Base-by-base conservation (phyloP, 2,797 vertebrate species). In the Thamnophis elegans region DNA sequence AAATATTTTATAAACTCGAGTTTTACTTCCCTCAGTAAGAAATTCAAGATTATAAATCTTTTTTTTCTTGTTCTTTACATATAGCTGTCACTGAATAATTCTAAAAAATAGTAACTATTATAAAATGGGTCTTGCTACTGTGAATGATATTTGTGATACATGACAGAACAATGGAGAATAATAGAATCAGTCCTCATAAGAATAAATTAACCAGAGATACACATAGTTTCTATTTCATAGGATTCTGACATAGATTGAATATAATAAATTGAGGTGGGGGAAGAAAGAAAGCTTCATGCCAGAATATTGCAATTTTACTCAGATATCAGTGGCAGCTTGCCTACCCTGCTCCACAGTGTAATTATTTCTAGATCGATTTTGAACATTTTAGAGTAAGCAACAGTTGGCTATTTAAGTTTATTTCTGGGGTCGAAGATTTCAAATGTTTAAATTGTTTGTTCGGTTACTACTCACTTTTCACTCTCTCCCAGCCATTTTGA, bases 401-500 rank as follows among this genome's bases (percentile, higher is more conserved):
- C 2, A 20, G 26, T n/a, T 32, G 32, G 86, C n/a, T 85, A 42
- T 26, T 16, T 55, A 89, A 88, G n/a, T 11, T 60, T 14, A 42
- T 8, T 25, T 54, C 47, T 25, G 22, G 18, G 12, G 12, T 88
- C 4, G 26, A 60, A 88, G 56, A 88, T 88, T 88, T 42, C 42
- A 53, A 93, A 88, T 11, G 26, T 47, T 22, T 65, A 32, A 51
- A 32, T 16, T 51, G 10, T 18, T 54, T 20, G 5, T 22, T 93
- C 20, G 28, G n/a, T 82, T 89, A 58, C 22, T 82, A 98, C 98
- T 98, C 96, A 99, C 99, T 99, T 99, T 97, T 99, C 99, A 97
- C 99, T 99, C 97, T 99, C 99, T 93, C 99, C 99, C 42, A 99
- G 97, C 99, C 99, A 99, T 96, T 99, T 99, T 88, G 99, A 99